Base-by-base conservation (phyloP, 2,797 vertebrate species). In the Intellagama lesueurii region DNA sequence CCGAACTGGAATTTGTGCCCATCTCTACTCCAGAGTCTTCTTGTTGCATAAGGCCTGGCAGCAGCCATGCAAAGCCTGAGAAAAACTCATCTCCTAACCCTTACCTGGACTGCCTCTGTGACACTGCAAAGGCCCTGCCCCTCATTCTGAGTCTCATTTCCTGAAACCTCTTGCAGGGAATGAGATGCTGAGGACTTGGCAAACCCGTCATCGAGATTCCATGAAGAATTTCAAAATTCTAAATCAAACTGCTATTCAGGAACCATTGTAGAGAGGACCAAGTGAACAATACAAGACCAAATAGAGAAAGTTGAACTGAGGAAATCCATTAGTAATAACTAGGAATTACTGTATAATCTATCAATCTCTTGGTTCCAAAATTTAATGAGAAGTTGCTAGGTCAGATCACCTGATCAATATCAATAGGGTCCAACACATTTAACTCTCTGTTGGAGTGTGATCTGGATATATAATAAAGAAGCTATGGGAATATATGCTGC, bases 401-500 rank as follows among this genome's bases (percentile, higher is more conserved):
- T n/a, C 11, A 87, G 49, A 72, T 81, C 35, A 49, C 66, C 28
- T 60, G 35, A 66, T 24, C 66, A 52, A 76, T 49, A 66, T 35
- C 16, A 7, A 76, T 66, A 24, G 30, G 6, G 9, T 72, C 17
- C 8, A 60, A 26, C 4, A 26, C 14, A 76, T 49, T 32, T 44
- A 32, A 73, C 28, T 73, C 2, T 22, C 22, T 72, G 69, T n/a
- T 11, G 9, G 26, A 87, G 70, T 22, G 7, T 68, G 8, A 1
- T 16, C 68, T 47, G 17, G 1, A 5, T 28, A 0, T 26, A 60
- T 64, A 9, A 1, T 16, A n/a, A 1, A 0, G 44, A 8, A 1
- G 83, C 49, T 2, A 8, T 16, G 1, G 3, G 72, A 77, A 32
- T 70, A 52, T 0, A 3, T 7, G 9, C 22, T 26, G 16, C 14